A percentile compares a stretch with the other conserved stretches of the same genome.
Evolutionary conservation across 2,113 vertebrate species (phyloP).

Genomic region (Oryzias curvinotus): DNA sequence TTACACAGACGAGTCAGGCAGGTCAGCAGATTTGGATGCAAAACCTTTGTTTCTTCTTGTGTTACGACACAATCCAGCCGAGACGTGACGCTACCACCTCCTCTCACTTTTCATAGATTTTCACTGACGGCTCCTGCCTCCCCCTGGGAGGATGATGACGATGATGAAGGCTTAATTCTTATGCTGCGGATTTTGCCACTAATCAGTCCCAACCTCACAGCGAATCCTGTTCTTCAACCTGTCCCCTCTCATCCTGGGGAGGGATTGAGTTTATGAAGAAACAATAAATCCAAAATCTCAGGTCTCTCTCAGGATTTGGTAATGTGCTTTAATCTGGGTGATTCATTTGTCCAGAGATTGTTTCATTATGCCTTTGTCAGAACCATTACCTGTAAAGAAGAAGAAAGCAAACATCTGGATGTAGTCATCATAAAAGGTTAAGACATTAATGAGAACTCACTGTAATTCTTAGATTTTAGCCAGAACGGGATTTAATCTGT

Average conservation of each 20-base stretch:
- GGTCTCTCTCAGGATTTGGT: conserved; percentile 34
- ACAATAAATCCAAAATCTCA: conserved; percentile 50
- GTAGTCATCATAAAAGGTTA: conserved; percentile 2
- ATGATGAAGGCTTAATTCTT: conserved; percentile 34
- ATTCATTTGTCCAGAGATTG: conserved; percentile 34
- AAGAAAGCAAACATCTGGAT: conserved; percentile 37
- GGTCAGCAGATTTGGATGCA: background rate
- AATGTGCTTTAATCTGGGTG: conserved; percentile 67
- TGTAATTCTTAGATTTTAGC: background rate
- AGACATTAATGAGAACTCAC: background rate
- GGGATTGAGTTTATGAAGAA: conserved; percentile 27
- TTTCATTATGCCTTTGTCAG: conserved; percentile 14
- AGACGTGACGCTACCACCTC: background rate
- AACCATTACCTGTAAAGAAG: conserved; percentile 34
- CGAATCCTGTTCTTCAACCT: conserved; percentile 27
- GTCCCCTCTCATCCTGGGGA: conserved; percentile 14
- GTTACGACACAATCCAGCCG: background rate
- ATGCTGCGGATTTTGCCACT: conserved; percentile 24
- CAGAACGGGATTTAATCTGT: background rate
- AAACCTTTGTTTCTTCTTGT: background rate
- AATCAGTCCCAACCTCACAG: conserved; percentile 24
- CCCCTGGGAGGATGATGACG: conserved; percentile 14
- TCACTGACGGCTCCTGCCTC: background rate
- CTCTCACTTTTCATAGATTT: background rate
- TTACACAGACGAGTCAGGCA: background rate